Conservation (phyloP, 2,888 invertebrate genomes). For the Gisinianus flammeolus region DNA sequence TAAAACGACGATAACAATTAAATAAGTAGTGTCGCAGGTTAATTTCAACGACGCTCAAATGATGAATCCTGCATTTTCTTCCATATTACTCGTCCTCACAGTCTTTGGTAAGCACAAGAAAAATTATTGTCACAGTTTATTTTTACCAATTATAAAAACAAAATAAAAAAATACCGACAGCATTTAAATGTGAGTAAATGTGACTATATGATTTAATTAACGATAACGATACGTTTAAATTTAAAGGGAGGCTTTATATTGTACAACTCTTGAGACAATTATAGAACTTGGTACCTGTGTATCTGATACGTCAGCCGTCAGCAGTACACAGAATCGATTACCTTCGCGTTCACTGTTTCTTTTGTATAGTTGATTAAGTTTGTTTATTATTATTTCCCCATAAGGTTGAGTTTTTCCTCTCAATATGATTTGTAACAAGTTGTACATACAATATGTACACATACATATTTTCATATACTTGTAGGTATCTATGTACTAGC, state of each 20-base stretch:
- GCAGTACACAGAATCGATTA: too few relatives aligned
- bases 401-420: too few relatives aligned
- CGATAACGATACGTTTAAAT: background rate
- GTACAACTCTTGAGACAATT: background rate
- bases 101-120: constrained; percentile 15
- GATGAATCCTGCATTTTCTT: constrained; percentile 6
- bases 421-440: too few relatives aligned
- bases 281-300: background rate
- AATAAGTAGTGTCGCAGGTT: background rate
- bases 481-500: background rate
- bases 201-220: too few relatives aligned
- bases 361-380: too few relatives aligned
- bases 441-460: too few relatives aligned
- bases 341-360: too few relatives aligned
- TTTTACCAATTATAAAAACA: background rate
- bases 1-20: background rate
- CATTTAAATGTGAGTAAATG: background rate
- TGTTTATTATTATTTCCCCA: too few relatives aligned
- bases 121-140: background rate
- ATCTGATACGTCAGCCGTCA: too few relatives aligned
- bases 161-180: background rate
- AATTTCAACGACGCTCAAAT: background rate
- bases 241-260: background rate
- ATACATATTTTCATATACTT: background rate
- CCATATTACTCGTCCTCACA: constrained; percentile 21